Percentiles rank a stretch among this genome's conserved stretches.
phyloP scores from a whole-genome alignment of 2,888 invertebrate genomes.

The Pseudococcus viburni region DNA sequence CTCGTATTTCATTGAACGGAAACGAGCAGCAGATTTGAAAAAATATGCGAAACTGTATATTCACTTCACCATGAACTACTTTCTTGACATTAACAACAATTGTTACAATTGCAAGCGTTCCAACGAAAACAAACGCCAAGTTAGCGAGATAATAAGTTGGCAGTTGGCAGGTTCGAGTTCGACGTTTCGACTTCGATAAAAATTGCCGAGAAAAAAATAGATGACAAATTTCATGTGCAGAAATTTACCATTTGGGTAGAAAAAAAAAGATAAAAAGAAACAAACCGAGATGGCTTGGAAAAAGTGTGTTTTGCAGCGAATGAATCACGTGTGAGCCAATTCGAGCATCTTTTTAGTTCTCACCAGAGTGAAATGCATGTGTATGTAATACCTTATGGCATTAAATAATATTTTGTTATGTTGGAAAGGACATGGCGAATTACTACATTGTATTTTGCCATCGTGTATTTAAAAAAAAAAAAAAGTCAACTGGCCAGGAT shows the following conservation, averaged over 20 bases:
- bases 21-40: constrained; percentile 32
- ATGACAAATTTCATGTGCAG: neutral
- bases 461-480: constrained; percentile 6
- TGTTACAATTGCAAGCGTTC: constrained; percentile 40
- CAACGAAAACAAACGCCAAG: constrained; percentile 49
- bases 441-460: constrained; percentile 42
- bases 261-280: neutral
- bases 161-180: constrained; percentile 38
- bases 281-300: neutral
- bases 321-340: neutral
- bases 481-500: neutral
- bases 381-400: neutral
- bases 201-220: neutral
- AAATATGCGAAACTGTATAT: constrained; percentile 47
- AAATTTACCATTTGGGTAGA: neutral
- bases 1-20: constrained; percentile 17
- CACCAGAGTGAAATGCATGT: neutral
- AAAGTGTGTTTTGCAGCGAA: neutral
- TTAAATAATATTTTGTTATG: neutral
- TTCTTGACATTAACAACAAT: constrained; percentile 45
- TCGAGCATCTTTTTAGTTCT: neutral
- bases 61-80: constrained; percentile 56
- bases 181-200: neutral
- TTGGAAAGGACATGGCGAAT: constrained; percentile 6
- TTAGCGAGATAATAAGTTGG: constrained; percentile 21